Percentiles rank a stretch among this genome's conserved stretches.
Evolutionary conservation across 2,888 invertebrate genomes (phyloP).

Genomic region (Perizoma affinitatum): DNA sequence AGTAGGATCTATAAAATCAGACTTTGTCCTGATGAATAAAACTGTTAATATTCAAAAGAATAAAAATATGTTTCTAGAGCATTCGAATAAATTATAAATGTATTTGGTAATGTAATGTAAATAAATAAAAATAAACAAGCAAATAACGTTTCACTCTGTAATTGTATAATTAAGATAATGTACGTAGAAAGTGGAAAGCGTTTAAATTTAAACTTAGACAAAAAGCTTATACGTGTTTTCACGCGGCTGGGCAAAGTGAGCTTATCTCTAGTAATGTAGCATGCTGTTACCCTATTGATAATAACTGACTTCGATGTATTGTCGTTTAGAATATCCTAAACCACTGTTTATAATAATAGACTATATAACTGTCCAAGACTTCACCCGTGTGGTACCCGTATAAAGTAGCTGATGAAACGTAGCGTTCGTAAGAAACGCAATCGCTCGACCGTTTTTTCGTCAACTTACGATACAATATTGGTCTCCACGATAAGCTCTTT

Average conservation of each 20-base stretch:
- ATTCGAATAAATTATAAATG: not conserved
- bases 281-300: slow-evolving; percentile 15
- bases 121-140: slow-evolving; percentile 40
- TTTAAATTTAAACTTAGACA: slow-evolving; percentile 43
- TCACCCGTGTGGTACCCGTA: no score
- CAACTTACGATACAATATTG: no score
- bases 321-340: no score
- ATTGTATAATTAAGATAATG: slow-evolving; percentile 48
- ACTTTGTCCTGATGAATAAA: no score
- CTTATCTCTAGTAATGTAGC: slow-evolving; percentile 13
- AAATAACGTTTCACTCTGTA: slow-evolving; percentile 27
- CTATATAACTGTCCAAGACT: no score
- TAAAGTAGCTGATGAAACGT: no score
- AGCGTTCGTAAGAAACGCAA: no score
- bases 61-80: not conserved
- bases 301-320: slow-evolving; percentile 3
- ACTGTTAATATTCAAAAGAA: no score
- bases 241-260: slow-evolving; percentile 14
- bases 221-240: slow-evolving; percentile 39
- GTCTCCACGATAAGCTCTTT: no score
- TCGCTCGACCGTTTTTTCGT: no score
- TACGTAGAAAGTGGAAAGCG: slow-evolving; percentile 37
- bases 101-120: slow-evolving; percentile 15
- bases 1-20: no score
- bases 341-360: no score